Percentiles rank a stretch among this genome's conserved stretches.
Conservation (phyloP, 1,140 invertebrate genomes). For the Procambarus virginalis region DNA sequence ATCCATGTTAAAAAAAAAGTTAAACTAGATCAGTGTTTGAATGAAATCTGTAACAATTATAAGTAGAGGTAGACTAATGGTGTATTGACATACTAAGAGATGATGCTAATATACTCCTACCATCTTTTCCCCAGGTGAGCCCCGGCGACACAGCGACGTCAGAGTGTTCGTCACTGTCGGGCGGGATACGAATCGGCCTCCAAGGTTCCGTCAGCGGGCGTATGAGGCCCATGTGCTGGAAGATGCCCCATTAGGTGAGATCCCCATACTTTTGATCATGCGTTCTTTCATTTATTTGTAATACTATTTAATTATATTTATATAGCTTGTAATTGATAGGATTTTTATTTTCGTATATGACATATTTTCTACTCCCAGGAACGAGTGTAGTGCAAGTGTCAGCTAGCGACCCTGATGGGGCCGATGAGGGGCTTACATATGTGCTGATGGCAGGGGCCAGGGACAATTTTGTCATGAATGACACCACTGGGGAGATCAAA, state of each 20-base stretch:
- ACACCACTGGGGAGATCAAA: conserved; percentile 73
- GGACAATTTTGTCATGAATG: conserved; percentile 75
- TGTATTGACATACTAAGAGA: no score
- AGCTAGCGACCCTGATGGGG: conserved; percentile 73
- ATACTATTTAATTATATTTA: no score
- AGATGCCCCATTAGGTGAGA: conserved; percentile 61
- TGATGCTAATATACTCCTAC: background rate
- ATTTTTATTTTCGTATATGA: no score
- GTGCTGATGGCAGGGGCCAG: conserved; percentile 73
- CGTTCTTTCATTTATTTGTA: background rate
- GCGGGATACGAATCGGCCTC: conserved; percentile 71
- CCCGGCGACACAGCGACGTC: conserved; percentile 64
- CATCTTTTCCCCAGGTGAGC: conserved; percentile 34
- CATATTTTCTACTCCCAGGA: conserved; percentile 33
- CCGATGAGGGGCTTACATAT: conserved; percentile 73
- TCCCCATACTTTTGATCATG: background rate
- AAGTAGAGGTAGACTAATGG: no score
- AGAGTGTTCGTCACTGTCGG: conserved; percentile 72
- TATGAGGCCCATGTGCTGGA: conserved; percentile 69
- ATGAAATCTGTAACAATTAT: no score
- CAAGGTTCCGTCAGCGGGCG: conserved; percentile 69
- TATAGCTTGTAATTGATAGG: no score
- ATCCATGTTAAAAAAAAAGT: no score
- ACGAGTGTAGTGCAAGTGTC: conserved; percentile 70
- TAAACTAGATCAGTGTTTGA: no score